These are phyloP conservation scores for Pristionchus exspectatus DNA, from an alignment of 2,888 invertebrate genomes.

Conservation along the genomic window DNA sequence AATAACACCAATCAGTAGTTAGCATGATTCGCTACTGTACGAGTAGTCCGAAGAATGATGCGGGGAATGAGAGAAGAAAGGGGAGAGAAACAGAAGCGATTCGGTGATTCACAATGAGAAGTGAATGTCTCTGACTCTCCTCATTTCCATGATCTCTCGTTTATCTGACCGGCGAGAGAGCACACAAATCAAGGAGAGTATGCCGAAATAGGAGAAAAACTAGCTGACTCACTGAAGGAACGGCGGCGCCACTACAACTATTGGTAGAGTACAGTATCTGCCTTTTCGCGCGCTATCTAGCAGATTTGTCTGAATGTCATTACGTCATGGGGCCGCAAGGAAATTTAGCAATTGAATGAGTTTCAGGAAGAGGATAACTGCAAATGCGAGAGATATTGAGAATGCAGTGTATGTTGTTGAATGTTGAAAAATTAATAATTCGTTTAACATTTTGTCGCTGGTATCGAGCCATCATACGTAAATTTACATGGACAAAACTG, in stretches of 20 bases:
- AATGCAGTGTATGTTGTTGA: not conserved
- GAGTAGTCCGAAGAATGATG: conserved; percentile 5
- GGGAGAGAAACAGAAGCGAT: not conserved
- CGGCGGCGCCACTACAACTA: not conserved
- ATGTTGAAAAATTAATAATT: not conserved
- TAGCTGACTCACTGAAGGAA: not conserved
- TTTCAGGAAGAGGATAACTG: not conserved
- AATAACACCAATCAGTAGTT: not conserved
- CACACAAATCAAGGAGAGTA: not conserved
- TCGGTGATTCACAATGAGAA: not conserved
- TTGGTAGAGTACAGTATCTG: not conserved
- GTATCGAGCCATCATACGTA: too few species aligned
- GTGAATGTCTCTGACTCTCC: not conserved
- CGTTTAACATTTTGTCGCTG: too few species aligned
- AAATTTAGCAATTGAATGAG: not conserved
- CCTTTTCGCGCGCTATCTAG: not conserved
- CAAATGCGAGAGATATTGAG: not conserved
- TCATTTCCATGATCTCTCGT: not conserved
- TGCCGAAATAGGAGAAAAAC: not conserved
- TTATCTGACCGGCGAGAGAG: not conserved
- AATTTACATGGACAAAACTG: too few species aligned
- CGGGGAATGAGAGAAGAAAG: not conserved
- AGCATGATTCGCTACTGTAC: not conserved
- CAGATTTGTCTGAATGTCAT: not conserved
- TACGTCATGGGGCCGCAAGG: not conserved